Conservation (phyloP, 2,113 vertebrate species). For the Scopus umbretta region DNA sequence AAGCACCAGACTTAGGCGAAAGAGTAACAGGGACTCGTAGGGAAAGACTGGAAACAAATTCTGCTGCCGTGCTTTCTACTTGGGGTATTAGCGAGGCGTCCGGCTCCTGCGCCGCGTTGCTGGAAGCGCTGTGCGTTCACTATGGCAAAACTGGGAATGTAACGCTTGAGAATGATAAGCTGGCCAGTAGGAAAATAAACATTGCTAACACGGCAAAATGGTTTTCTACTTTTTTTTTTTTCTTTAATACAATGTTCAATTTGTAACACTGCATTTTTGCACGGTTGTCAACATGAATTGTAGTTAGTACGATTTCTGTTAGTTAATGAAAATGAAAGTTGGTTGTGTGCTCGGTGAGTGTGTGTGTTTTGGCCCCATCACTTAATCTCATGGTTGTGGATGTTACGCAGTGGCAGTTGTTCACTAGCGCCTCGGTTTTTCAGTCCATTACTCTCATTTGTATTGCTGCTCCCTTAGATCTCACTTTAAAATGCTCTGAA, state of each 20-base stretch:
- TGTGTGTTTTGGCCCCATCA: neutral
- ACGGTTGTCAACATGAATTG: neutral
- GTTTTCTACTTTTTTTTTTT: neutral
- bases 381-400: neutral
- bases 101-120: fast-evolving
- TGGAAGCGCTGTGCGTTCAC: fast-evolving
- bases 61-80: fast-evolving
- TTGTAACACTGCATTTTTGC: neutral
- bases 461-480: neutral
- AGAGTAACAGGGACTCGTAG: too few species aligned
- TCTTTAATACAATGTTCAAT: neutral
- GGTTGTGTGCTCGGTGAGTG: neutral
- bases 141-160: neutral
- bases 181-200: neutral
- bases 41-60: neutral
- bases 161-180: neutral
- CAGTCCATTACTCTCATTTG: neutral
- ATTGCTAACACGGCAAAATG: neutral
- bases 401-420: neutral
- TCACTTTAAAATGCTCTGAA: neutral
- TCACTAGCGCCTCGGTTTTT: neutral
- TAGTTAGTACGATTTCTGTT: neutral
- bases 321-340: neutral
- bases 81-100: fast-evolving
- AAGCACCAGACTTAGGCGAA: neutral